These are phyloP conservation scores for Xenopus borealis DNA, from an alignment of 2,113 vertebrate species.

Conservation along the genomic window DNA sequence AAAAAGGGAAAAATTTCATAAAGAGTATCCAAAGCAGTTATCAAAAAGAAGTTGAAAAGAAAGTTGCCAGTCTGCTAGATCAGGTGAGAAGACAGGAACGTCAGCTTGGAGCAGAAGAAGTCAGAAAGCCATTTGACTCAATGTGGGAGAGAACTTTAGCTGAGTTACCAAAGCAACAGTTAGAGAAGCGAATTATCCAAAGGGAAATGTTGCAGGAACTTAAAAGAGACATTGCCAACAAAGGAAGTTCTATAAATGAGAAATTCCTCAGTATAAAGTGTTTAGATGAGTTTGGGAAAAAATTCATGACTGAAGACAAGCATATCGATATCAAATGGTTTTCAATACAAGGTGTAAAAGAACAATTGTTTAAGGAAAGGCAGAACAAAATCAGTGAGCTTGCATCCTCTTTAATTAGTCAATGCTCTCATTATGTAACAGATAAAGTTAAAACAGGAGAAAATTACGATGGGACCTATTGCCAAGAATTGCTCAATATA, in stretches of 20 bases:
- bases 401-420: conserved; percentile 49
- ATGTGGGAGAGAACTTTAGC: conserved; percentile 59
- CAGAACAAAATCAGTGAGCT: conserved; percentile 51
- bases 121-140: conserved; percentile 62
- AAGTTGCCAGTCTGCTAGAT: conserved; percentile 52
- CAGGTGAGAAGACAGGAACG: conserved; percentile 50
- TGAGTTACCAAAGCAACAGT: conserved; percentile 29
- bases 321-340: conserved; percentile 4
- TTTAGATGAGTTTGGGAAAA: conserved; percentile 2
- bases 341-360: conserved; percentile 16
- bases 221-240: conserved; percentile 54
- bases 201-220: conserved; percentile 53
- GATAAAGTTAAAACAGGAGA: conserved; percentile 50
- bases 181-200: conserved; percentile 56
- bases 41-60: conserved; percentile 48
- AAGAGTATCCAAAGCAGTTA: neutral
- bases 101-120: conserved; percentile 50
- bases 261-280: conserved; percentile 49
- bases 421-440: conserved; percentile 53
- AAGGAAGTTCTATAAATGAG: conserved; percentile 53
- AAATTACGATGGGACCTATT: conserved; percentile 55
- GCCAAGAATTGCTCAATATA: conserved; percentile 47
- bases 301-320: conserved; percentile 53
- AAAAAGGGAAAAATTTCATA: conserved; percentile 51
- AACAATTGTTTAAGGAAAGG: conserved; percentile 58